Evolutionary conservation across 2,113 vertebrate genomes (phyloP).

Genomic region (Sarotherodon lohbergeri): DNA sequence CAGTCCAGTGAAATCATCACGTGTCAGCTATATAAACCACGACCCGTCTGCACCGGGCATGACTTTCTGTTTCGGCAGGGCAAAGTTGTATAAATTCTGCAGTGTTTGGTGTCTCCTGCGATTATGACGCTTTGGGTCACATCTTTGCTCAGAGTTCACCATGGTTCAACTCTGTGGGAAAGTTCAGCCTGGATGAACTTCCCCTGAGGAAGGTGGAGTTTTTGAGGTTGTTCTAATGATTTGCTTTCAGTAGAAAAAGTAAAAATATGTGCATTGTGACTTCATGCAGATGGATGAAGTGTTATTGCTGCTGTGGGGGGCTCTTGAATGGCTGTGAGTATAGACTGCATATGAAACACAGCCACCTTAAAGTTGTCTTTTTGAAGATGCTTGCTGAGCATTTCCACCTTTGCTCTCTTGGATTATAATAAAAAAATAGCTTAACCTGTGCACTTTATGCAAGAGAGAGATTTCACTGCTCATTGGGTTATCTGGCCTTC

Average conservation of each 20-base stretch:
- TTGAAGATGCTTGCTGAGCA: background rate
- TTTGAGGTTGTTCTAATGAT: background rate
- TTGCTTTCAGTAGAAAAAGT: background rate
- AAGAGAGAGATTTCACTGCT: background rate
- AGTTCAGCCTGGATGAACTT: background rate
- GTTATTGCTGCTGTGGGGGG: background rate
- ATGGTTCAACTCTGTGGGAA: background rate
- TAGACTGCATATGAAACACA: background rate
- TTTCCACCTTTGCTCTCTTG: background rate
- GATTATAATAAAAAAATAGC: background rate
- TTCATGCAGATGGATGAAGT: background rate
- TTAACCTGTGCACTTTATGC: background rate
- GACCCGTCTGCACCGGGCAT: background rate
- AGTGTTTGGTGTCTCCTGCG: background rate
- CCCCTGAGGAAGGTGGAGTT: background rate
- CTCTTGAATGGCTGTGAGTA: background rate
- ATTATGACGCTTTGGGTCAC: background rate
- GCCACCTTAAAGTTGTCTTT: background rate
- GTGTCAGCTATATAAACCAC: rapidly evolving
- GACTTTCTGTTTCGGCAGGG: background rate
- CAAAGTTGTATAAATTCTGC: background rate
- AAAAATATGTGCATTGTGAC: background rate
- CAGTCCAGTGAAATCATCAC: background rate
- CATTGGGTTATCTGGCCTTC: background rate
- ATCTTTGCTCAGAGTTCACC: background rate